Base-by-base conservation (phyloP, 2,797 vertebrate species). In the Florisuga fusca region DNA sequence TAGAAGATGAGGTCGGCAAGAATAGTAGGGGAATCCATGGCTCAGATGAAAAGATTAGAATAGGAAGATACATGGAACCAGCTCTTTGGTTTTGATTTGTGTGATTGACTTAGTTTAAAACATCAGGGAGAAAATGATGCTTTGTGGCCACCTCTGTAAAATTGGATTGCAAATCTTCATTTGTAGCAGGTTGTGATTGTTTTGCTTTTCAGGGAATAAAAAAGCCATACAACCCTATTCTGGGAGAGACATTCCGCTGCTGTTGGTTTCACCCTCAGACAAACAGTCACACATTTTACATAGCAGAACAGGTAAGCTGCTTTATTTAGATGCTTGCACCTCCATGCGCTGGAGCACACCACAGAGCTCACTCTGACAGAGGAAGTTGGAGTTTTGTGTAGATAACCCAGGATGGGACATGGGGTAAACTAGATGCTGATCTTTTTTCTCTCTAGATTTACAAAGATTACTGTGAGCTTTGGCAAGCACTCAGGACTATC, bases 221-320 rank as follows among this genome's bases (percentile, higher is more conserved):
- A 97, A 99, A 99, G 97, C 99, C 99, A 90, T 99, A 99, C 97
- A 99, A 99, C 95, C 99, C 99, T 41, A 98, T 99, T 94, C 97
- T 99, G 74, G 99, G 99, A 84, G 99, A 99, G 97, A 99, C 98
- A 1, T 99, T 99, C 97, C 99, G 99, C 94, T 99, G 99, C 98
- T 98, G 99, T 97, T 99, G 99, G 99, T 98, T 98, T 89, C 99
- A 99, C 95, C 99, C 99, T 38, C 96, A 99, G 96, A 99, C 98
- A 2, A 94, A 99, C 97, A 99, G 99, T 97, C 99, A 98, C 85
- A 99, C 99, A 6, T 99, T 99, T 98, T 99, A 99, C 97, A 98
- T 99, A 55, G 99, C 99, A 6, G 99, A 99, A 90, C 99, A 99
- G 99, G 99, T 98, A 89, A 96, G 92, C 15, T 36, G 22, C 25